phyloP scores from a whole-genome alignment of 2,888 invertebrate species.

The Helicoverpa assulta region DNA sequence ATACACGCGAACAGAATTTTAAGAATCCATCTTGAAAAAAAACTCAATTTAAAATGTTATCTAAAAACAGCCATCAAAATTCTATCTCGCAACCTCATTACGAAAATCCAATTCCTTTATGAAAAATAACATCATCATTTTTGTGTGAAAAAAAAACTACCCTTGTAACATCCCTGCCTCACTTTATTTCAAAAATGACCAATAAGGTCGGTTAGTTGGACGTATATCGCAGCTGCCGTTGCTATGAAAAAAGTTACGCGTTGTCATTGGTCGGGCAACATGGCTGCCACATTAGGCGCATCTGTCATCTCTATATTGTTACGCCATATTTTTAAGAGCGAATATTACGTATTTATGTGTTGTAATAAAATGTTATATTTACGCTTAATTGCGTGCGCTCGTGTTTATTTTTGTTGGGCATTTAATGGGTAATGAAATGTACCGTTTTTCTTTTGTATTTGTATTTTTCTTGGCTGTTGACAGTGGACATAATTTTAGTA shows the following conservation, averaged over 20 bases:
- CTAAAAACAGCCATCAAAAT: slow-evolving; percentile 69
- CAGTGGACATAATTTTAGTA: neutral
- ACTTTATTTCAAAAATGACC: slow-evolving; percentile 80
- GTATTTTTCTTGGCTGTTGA: slow-evolving; percentile 12
- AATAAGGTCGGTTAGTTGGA: slow-evolving; percentile 83
- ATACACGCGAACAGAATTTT: slow-evolving; percentile 46
- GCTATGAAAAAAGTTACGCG: slow-evolving; percentile 76
- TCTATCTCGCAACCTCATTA: slow-evolving; percentile 70
- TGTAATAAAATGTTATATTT: slow-evolving; percentile 60
- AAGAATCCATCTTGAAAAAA: slow-evolving; percentile 51
- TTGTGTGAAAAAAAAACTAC: slow-evolving; percentile 68
- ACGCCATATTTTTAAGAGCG: slow-evolving; percentile 59
- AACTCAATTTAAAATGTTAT: slow-evolving; percentile 62
- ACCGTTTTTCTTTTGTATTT: slow-evolving; percentile 18
- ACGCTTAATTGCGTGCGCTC: slow-evolving; percentile 39
- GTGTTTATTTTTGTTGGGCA: slow-evolving; percentile 35
- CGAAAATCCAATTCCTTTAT: slow-evolving; percentile 55
- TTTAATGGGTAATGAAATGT: slow-evolving; percentile 39
- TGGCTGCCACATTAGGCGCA: slow-evolving; percentile 83
- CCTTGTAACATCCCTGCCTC: slow-evolving; percentile 62
- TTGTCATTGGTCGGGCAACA: slow-evolving; percentile 77
- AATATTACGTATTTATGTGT: slow-evolving; percentile 61
- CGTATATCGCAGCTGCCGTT: slow-evolving; percentile 82
- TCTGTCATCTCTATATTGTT: slow-evolving; percentile 84
- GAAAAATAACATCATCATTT: slow-evolving; percentile 68